Base-by-base conservation (phyloP, 2,888 invertebrate species). In the Orthosia gracilis region DNA sequence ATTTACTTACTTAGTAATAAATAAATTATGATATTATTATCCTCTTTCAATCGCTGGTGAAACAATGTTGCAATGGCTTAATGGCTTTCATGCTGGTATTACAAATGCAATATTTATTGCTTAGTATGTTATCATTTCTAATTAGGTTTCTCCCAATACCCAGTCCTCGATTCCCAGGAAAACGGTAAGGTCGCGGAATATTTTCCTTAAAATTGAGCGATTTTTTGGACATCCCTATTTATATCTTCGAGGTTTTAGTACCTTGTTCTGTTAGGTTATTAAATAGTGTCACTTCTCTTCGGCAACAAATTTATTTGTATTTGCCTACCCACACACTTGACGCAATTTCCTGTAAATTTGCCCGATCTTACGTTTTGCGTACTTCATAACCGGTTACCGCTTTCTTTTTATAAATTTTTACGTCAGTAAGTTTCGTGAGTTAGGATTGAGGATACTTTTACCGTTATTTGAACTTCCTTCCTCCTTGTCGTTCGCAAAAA, bases 381-480 rank as follows among this genome's bases (percentile, higher is more conserved):
- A 40, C 13, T 52, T 26, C 17, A 49, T 40, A 69, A 57, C 47
- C 40, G 4, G 62, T 62, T 66, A 5, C 5, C 69, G 21, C 57
- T 61, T 63, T 66, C 5, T 11, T 31, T 54, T 49, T 26, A 13
- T n/a, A 58, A 49, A 62, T 15, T 31, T 54, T 40, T 40, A 71
- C 79, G 81, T 78, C 76, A 80, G 26, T 45, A 52, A 47, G 21
- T 31, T 62, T 40, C 17, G 21, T 13, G 52, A 23, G 11, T 54
- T 23, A 45, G 13, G 7, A 49, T 67, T 21, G 49, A 55, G 17
- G 54, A 54, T 49, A 52, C 15, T 23, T 18, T 9, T 49, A 57
- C 77, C 57, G 78, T 79, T 78, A 78, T 65, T 57, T 59, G 18
- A 55, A 61, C 52, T 72, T 71, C 83, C 79, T 78, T 80, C 78